These are phyloP conservation scores for Perithous albicinctus DNA, from an alignment of 2,888 invertebrate genomes.

Conservation along the genomic window DNA sequence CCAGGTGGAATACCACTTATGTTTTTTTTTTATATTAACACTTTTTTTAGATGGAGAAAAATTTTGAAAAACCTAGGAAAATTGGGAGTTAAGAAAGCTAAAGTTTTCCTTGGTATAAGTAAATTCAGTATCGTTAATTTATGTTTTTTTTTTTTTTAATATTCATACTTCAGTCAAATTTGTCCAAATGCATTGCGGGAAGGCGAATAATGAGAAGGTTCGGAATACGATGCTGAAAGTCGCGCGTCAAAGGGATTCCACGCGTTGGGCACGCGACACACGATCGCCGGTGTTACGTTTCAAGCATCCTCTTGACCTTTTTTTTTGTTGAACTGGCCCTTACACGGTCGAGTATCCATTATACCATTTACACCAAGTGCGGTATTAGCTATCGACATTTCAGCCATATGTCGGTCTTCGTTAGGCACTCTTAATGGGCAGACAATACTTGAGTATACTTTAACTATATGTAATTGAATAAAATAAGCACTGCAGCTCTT, in stretches of 20 bases:
- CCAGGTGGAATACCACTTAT: too few relatives aligned
- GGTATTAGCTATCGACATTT: not conserved
- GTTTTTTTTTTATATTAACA: not conserved
- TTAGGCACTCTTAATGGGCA: not conserved
- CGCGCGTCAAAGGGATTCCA: conserved; percentile 38
- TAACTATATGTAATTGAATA: too few relatives aligned
- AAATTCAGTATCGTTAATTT: too few relatives aligned
- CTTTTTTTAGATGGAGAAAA: not conserved
- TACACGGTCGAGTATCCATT: not conserved
- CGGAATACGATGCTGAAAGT: conserved; percentile 30
- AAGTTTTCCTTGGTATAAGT: too few relatives aligned
- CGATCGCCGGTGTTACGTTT: conserved; percentile 38
- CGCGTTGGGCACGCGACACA: conserved; percentile 18
- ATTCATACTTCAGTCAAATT: too few relatives aligned
- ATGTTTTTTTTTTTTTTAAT: too few relatives aligned
- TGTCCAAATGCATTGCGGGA: not conserved
- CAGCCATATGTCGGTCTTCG: not conserved
- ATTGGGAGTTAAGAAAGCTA: not conserved
- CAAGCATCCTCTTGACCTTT: conserved; percentile 22
- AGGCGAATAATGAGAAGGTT: conserved; percentile 2
- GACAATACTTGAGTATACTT: too few relatives aligned
- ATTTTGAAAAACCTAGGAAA: not conserved
- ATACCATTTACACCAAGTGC: not conserved
- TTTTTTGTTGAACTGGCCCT: not conserved
- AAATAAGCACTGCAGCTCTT: too few relatives aligned